Conservation (phyloP, 2,797 vertebrate species). For the Pelochelys cantorii region DNA sequence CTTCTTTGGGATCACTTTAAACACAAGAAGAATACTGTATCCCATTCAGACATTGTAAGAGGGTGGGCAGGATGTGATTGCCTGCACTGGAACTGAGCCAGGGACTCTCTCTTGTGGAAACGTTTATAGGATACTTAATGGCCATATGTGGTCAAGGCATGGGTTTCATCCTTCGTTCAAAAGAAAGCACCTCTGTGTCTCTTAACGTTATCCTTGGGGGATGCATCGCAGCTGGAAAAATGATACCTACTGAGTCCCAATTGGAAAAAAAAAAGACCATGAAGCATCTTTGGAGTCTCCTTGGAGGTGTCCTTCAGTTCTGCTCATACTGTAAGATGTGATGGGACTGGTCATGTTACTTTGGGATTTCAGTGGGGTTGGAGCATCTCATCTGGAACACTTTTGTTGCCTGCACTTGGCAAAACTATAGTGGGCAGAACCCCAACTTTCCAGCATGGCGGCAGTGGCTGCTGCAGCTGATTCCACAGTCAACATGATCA, state of each 20-base stretch:
- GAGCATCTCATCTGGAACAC: neutral
- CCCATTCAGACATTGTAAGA: neutral
- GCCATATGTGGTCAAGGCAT: neutral
- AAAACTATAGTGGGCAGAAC: neutral
- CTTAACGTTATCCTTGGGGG: neutral
- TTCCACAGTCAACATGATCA: neutral
- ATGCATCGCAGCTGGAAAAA: neutral
- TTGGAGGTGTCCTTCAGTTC: neutral
- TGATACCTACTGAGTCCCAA: neutral
- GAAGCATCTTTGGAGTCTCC: neutral
- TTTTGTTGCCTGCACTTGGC: neutral
- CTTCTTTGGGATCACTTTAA: neutral
- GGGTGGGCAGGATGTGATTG: neutral
- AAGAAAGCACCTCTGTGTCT: neutral
- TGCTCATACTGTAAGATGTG: neutral
- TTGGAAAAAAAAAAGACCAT: neutral
- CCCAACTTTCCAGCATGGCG: neutral
- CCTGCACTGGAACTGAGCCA: neutral
- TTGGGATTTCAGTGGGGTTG: neutral
- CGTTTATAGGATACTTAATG: neutral
- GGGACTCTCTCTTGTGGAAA: neutral
- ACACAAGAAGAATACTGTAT: neutral
- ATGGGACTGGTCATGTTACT: neutral
- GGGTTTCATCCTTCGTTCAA: neutral
- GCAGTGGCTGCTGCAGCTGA: neutral